Evolutionary conservation across 2,113 vertebrate genomes (phyloP).

Genomic region (Morone chrysops): DNA sequence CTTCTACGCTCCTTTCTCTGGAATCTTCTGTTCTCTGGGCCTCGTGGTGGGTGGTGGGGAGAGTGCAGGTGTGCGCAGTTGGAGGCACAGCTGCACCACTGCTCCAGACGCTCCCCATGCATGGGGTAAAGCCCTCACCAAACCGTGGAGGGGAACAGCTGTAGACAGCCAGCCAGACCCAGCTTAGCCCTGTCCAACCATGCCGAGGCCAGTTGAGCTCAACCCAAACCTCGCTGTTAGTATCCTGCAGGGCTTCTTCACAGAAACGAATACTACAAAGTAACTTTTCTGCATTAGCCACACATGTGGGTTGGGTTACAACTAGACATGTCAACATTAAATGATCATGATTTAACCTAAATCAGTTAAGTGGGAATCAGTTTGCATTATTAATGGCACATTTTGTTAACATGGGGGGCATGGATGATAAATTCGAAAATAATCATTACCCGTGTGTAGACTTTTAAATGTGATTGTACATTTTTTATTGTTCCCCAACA

Average conservation of each 20-base stretch:
- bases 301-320: slow-evolving; percentile 17
- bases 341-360: not conserved
- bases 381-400: not conserved
- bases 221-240: slow-evolving; percentile 18
- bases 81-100: slow-evolving; percentile 81
- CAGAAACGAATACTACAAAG: slow-evolving; percentile 24
- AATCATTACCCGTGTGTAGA: not conserved
- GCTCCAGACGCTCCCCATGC: slow-evolving; percentile 73
- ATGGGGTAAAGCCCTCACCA: slow-evolving; percentile 74
- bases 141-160: slow-evolving; percentile 77
- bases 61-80: slow-evolving; percentile 82
- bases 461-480: not conserved
- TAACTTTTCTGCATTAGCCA: slow-evolving; percentile 5
- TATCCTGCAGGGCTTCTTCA: slow-evolving; percentile 17
- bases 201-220: not conserved
- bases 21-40: slow-evolving; percentile 57
- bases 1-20: slow-evolving; percentile 56
- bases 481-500: not conserved
- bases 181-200: slow-evolving; percentile 49
- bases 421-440: not conserved
- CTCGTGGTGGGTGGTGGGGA: slow-evolving; percentile 75
- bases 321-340: not conserved
- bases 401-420: not conserved
- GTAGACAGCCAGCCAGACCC: slow-evolving; percentile 72
- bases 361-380: not conserved